Percentiles rank a stretch among this genome's conserved stretches.
phyloP scores from a whole-genome alignment of 1,140 invertebrate species.

The Orussus abietinus region DNA sequence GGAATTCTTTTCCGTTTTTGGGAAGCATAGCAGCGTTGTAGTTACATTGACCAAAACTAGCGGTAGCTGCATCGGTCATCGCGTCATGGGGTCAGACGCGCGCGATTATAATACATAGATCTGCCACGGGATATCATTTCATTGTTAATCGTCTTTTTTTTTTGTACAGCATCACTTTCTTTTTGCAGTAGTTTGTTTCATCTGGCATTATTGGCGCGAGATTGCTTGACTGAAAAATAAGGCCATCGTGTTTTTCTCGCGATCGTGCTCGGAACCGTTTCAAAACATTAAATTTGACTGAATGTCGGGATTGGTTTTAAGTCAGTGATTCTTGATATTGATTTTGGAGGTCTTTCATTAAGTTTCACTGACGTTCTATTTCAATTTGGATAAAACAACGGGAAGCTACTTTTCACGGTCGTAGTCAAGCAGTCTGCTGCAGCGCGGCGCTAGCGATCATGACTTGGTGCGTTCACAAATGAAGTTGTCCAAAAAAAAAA shows the following conservation, averaged over 20 bases:
- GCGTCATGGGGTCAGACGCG: constrained; percentile 38
- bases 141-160: constrained; percentile 16
- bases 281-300: constrained; percentile 8
- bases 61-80: too few species aligned
- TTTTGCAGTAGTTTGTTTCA: constrained; percentile 12
- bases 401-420: too few species aligned
- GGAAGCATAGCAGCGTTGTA: too few species aligned
- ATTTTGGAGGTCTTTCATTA: constrained; percentile 11
- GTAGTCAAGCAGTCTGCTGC: constrained; percentile 45
- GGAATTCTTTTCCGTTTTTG: too few species aligned
- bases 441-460: constrained; percentile 42
- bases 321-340: constrained; percentile 2
- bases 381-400: too few species aligned
- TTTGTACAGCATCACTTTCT: constrained; percentile 15
- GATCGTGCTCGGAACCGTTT: too few species aligned
- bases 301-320: constrained; percentile 16
- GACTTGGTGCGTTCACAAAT: constrained; percentile 7
- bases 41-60: too few species aligned
- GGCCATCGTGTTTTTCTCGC: not conserved
- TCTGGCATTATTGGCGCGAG: constrained; percentile 37
- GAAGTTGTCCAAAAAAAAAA: too few species aligned
- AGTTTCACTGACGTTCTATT: constrained; percentile 20
- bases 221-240: constrained; percentile 36
- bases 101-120: constrained; percentile 33
- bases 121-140: constrained; percentile 22